A percentile compares a stretch with the other conserved stretches of the same genome.
These are phyloP conservation scores for Tenrec ecaudatus DNA, from an alignment of 2,113 vertebrate genomes.

Conservation along the genomic window DNA sequence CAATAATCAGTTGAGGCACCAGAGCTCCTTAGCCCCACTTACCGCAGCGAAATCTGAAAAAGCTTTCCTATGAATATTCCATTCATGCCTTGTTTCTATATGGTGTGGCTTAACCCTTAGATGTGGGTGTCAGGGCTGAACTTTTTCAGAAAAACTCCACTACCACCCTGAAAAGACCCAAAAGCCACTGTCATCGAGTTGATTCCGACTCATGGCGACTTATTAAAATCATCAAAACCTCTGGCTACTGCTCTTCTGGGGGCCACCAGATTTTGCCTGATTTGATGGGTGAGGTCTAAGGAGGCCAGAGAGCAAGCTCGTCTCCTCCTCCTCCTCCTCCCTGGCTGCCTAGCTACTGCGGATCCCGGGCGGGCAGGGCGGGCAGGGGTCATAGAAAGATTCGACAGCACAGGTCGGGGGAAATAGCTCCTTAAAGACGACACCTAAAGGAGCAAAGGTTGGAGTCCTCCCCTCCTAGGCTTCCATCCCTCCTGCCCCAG, in stretches of 20 bases:
- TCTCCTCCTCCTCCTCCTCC: too few species aligned
- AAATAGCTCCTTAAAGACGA: neutral
- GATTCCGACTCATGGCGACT: neutral
- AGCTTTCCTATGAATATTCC: constrained; percentile 10
- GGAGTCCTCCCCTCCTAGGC: neutral
- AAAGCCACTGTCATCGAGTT: too few species aligned
- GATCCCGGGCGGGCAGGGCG: neutral
- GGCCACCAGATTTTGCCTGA: neutral
- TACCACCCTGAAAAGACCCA: neutral
- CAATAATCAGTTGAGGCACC: too few species aligned
- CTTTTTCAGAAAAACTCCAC: constrained; percentile 22
- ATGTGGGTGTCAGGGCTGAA: neutral
- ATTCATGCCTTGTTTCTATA: neutral
- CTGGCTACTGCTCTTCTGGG: neutral
- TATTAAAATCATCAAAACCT: neutral
- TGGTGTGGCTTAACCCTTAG: neutral
- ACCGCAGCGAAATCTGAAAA: constrained; percentile 4
- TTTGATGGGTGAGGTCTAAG: neutral
- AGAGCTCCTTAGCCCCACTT: too few species aligned
- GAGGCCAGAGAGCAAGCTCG: too few species aligned
- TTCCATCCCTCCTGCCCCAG: neutral
- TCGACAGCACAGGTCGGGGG: neutral
- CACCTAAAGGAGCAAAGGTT: neutral
- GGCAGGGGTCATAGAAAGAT: neutral
- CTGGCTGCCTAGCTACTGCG: neutral